A percentile compares a stretch with the other conserved stretches of the same genome.
Evolutionary conservation across 2,113 vertebrate genomes (phyloP).

Genomic region (Cebus imitator): DNA sequence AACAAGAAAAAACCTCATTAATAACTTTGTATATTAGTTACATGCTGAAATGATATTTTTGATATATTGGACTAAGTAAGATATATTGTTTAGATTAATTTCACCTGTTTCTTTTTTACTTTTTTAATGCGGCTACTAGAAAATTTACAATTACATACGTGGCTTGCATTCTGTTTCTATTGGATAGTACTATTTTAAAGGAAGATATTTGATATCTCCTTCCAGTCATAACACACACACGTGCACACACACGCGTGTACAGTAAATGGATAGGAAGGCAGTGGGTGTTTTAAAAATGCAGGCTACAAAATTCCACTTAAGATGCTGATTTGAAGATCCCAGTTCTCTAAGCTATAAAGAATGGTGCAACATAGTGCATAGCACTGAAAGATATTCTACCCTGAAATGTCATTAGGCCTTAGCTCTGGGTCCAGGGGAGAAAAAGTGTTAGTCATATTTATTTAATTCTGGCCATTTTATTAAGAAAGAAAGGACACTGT

Average conservation of each 20-base stretch:
- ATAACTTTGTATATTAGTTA: not conserved
- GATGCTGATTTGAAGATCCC: not conserved
- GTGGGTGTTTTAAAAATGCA: not conserved
- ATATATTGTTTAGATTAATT: not conserved
- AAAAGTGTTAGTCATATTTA: not conserved
- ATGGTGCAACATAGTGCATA: not conserved
- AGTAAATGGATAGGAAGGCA: not conserved
- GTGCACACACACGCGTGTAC: not conserved
- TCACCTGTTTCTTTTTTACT: not conserved
- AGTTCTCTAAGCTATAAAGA: not conserved
- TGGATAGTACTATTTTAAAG: not conserved
- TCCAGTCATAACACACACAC: not conserved
- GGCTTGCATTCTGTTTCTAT: not conserved
- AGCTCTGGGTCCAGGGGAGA: not conserved
- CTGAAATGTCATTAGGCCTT: not conserved
- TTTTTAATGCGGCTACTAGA: not conserved
- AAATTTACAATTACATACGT: not conserved
- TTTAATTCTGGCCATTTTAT: not conserved
- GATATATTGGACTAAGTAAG: not conserved
- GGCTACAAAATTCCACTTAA: not conserved
- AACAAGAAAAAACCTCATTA: not conserved
- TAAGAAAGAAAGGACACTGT: not conserved
- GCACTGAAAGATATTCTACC: not conserved
- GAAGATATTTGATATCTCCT: not conserved
- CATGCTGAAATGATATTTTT: not conserved